Conservation (phyloP, 2,797 vertebrate genomes). For the Carapus acus region DNA sequence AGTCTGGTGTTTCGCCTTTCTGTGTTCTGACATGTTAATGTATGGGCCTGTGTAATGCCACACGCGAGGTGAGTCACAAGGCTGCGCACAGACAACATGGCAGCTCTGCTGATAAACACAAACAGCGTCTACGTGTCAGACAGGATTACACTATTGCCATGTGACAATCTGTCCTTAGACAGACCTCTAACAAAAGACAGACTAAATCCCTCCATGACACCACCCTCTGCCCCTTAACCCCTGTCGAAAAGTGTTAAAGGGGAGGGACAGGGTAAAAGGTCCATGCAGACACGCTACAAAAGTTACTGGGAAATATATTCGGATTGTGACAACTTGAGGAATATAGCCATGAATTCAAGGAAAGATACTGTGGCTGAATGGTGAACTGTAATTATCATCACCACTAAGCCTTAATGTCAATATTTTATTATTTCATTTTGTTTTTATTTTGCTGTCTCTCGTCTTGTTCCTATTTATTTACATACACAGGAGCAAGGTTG, state of each 20-base stretch:
- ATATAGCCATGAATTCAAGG: too few species aligned
- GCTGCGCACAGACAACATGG: slow-evolving; percentile 38
- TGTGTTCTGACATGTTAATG: slow-evolving; percentile 15
- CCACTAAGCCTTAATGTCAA: too few species aligned
- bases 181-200: slow-evolving; percentile 57
- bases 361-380: too few species aligned
- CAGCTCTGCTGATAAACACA: slow-evolving; percentile 50
- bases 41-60: slow-evolving; percentile 19
- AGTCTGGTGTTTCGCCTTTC: slow-evolving; percentile 15
- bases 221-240: slow-evolving; percentile 27
- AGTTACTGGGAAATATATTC: too few species aligned
- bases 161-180: slow-evolving; percentile 66
- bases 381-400: too few species aligned
- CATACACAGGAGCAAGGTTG: neutral
- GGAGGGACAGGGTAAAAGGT: too few species aligned
- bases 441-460: too few species aligned
- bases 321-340: too few species aligned
- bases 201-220: slow-evolving; percentile 50
- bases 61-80: slow-evolving; percentile 52
- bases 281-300: too few species aligned
- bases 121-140: slow-evolving; percentile 61
- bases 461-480: too few species aligned
- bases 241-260: too few species aligned
- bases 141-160: slow-evolving; percentile 67
- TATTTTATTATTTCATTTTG: too few species aligned